Evolutionary conservation across 1,140 invertebrate species (phyloP).

Genomic region (Cepaea nemoralis): DNA sequence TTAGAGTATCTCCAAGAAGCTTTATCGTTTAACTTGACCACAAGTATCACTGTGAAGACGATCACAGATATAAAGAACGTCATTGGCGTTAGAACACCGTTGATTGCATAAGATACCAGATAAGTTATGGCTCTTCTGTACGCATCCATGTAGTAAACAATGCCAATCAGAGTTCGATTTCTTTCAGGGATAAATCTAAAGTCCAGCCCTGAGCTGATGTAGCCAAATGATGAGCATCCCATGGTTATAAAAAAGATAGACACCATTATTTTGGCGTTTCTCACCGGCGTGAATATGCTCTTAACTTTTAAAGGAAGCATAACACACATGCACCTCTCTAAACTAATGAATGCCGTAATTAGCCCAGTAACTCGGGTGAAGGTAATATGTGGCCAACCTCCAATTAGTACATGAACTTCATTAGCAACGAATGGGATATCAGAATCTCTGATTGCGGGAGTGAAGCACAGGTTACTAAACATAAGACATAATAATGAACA

Average conservation of each 20-base stretch:
- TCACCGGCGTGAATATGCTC: background rate
- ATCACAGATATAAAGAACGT: background rate
- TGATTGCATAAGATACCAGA: background rate
- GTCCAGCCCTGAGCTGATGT: background rate
- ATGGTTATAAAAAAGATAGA: background rate
- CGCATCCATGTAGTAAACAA: background rate
- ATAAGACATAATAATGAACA: background rate
- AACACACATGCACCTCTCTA: conserved; percentile 17
- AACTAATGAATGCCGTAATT: background rate
- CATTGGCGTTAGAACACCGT: background rate
- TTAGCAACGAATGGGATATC: background rate
- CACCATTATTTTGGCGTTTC: background rate
- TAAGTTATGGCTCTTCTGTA: background rate
- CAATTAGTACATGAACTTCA: background rate
- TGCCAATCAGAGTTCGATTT: conserved; percentile 3
- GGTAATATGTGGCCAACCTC: conserved; percentile 3
- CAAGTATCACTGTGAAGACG: background rate
- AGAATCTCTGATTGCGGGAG: background rate
- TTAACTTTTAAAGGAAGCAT: background rate
- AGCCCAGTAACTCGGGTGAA: background rate
- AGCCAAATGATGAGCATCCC: background rate
- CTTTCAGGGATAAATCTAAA: background rate
- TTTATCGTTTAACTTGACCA: background rate
- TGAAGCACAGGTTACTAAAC: background rate
- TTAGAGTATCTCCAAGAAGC: background rate